Evolutionary conservation across 92 coral and sea anemone species (phyloP).

Genomic region (Parazoanthus darwini): DNA sequence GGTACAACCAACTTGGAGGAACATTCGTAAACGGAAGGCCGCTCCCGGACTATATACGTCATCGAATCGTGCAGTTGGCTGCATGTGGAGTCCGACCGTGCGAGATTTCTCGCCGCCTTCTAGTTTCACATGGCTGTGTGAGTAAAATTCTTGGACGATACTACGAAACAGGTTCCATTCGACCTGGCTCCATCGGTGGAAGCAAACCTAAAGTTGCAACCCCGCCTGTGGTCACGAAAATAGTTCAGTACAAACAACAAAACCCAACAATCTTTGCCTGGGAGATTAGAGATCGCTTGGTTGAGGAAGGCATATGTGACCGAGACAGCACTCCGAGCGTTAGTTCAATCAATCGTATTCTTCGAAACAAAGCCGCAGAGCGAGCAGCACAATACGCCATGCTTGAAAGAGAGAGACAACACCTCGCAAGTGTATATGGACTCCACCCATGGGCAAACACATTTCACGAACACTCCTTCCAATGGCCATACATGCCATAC

Average conservation of each 20-base stretch:
- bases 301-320: slow-evolving; percentile 97
- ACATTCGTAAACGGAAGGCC: slow-evolving; percentile 96
- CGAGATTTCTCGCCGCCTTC: slow-evolving; percentile 87
- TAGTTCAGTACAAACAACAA: slow-evolving; percentile 97
- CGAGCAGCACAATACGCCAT: slow-evolving; percentile 99
- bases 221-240: slow-evolving; percentile 94
- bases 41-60: slow-evolving; percentile 96
- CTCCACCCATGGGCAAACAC: slow-evolving; percentile 87
- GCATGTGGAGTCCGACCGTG: slow-evolving; percentile 97
- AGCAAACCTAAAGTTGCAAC: slow-evolving; percentile 99
- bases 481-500: slow-evolving; percentile 67
- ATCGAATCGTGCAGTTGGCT: slow-evolving; percentile 94
- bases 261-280: slow-evolving; percentile 99
- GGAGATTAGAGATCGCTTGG: slow-evolving; percentile 98
- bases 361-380: slow-evolving; percentile 97
- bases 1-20: slow-evolving; percentile 91
- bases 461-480: slow-evolving; percentile 66
- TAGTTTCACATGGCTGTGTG: slow-evolving; percentile 95
- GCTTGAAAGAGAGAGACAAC: slow-evolving; percentile 98
- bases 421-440: slow-evolving; percentile 91
- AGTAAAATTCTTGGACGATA: slow-evolving; percentile 94
- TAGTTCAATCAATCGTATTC: slow-evolving; percentile 95
- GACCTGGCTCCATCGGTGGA: slow-evolving; percentile 99
- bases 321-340: slow-evolving; percentile 98
- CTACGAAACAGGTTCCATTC: slow-evolving; percentile 95